phyloP scores from a whole-genome alignment of 1,140 invertebrate species.

The Drosophila kepulauana region DNA sequence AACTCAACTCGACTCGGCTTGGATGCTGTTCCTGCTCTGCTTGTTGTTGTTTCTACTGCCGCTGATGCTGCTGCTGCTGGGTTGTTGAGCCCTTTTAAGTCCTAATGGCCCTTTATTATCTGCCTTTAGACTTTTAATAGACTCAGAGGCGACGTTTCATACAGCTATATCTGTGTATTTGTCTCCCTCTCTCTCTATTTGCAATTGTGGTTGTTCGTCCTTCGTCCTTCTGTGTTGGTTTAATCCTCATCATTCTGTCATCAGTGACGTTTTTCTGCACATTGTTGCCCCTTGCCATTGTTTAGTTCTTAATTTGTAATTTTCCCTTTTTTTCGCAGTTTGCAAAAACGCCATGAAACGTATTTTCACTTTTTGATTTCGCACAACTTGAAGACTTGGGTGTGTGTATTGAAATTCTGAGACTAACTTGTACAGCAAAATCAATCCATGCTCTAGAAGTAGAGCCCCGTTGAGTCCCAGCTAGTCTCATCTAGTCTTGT shows the following conservation, averaged over 20 bases:
- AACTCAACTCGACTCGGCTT: conserved; percentile 18
- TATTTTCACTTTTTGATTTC: conserved; percentile 67
- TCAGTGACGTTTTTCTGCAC: conserved; percentile 84
- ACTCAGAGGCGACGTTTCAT: conserved; percentile 69
- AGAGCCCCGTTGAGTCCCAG: too few relatives aligned
- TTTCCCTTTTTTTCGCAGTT: conserved; percentile 51
- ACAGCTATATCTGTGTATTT: conserved; percentile 28
- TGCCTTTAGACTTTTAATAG: conserved; percentile 85
- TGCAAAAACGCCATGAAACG: too few relatives aligned
- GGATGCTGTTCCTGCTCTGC: conserved; percentile 48
- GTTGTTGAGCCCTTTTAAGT: conserved; percentile 84
- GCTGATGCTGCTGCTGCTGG: conserved; percentile 53
- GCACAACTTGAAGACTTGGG: background rate
- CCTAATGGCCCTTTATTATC: conserved; percentile 85
- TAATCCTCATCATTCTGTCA: conserved; percentile 85
- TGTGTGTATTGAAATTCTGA: too few relatives aligned
- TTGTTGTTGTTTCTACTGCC: conserved; percentile 38
- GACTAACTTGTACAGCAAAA: conserved; percentile 53
- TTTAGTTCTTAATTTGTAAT: conserved; percentile 77
- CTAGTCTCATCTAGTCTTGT: conserved; percentile 6
- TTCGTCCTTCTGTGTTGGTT: conserved; percentile 49
- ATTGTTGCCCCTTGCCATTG: conserved; percentile 73
- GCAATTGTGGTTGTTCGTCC: conserved; percentile 35
- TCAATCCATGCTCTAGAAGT: conserved; percentile 37
- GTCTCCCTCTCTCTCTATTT: conserved; percentile 22